A percentile compares a stretch with the other conserved stretches of the same genome.
These are phyloP conservation scores for Hymenochirus boettgeri DNA, from an alignment of 2,113 vertebrate species.

Conservation along the genomic window DNA sequence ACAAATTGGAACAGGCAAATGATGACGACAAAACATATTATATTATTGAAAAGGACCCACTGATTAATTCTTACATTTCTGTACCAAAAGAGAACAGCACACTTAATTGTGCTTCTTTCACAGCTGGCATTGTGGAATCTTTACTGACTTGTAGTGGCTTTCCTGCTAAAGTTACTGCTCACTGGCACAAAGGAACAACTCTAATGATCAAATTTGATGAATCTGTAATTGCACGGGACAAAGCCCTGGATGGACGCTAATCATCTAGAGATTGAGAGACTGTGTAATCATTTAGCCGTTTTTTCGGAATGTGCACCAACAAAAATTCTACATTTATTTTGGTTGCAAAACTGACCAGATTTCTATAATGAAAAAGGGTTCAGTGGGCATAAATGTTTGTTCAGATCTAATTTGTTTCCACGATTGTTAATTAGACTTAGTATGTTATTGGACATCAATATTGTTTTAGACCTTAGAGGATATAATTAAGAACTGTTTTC, in stretches of 20 bases:
- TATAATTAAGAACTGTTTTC: no score
- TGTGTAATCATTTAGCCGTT: no score
- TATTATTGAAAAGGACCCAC: conserved; percentile 87
- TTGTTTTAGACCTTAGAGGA: no score
- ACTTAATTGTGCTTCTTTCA: conserved; percentile 90
- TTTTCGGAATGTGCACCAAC: no score
- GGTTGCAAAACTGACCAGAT: no score
- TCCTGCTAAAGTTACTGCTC: conserved; percentile 85
- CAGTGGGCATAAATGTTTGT: no score
- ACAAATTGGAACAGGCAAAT: conserved; percentile 93
- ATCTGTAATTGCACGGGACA: conserved; percentile 81
- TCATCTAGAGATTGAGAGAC: no score
- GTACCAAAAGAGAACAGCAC: conserved; percentile 92
- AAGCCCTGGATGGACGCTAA: conserved; percentile 81
- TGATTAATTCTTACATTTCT: conserved; percentile 87
- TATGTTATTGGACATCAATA: no score
- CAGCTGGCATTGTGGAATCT: conserved; percentile 83
- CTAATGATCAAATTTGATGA: conserved; percentile 97
- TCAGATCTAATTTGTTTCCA: no score
- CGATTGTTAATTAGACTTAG: no score
- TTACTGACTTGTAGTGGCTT: conserved; percentile 84
- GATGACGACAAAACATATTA: conserved; percentile 90
- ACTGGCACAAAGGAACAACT: conserved; percentile 95
- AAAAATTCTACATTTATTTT: no score
- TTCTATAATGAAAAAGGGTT: no score